phyloP scores from a whole-genome alignment of 2,888 invertebrate genomes.

The Lepas anatifera region DNA sequence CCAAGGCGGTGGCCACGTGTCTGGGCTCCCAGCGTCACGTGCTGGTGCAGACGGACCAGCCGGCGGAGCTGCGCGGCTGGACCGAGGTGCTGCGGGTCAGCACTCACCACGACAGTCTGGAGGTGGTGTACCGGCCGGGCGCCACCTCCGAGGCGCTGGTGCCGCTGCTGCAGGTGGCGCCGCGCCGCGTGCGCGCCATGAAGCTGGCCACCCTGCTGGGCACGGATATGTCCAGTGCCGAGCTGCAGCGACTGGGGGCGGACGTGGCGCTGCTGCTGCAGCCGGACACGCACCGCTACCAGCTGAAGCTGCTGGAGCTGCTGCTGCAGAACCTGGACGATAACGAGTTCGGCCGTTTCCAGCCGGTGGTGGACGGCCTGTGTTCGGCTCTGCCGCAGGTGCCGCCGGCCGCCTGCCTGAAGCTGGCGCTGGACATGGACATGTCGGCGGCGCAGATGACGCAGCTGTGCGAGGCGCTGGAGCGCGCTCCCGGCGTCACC shows the following conservation, averaged over 20 bases:
- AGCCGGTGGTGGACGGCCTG: conserved; percentile 42
- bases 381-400: conserved; percentile 29
- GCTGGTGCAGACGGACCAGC: conserved; percentile 7
- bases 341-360: conserved; percentile 41
- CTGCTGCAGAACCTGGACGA: conserved; percentile 43
- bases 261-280: conserved; percentile 38
- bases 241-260: conserved; percentile 39
- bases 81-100: not conserved
- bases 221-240: conserved; percentile 41
- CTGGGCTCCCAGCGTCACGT: conserved; percentile 35
- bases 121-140: not conserved
- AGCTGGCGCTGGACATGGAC: conserved; percentile 43
- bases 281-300: conserved; percentile 17
- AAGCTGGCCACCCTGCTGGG: conserved; percentile 34
- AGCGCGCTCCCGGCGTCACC: conserved; percentile 40
- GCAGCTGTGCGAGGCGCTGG: conserved; percentile 40
- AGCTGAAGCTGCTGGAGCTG: conserved; percentile 41
- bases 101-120: not conserved
- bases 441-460: conserved; percentile 34
- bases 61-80: not conserved
- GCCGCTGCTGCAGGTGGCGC: not conserved
- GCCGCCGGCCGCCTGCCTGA: conserved; percentile 33
- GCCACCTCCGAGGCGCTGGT: not conserved
- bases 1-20: conserved; percentile 41
- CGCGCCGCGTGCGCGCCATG: not conserved